Evolutionary conservation across 2,797 vertebrate genomes (phyloP).

Genomic region (Semaprochilodus insignis): DNA sequence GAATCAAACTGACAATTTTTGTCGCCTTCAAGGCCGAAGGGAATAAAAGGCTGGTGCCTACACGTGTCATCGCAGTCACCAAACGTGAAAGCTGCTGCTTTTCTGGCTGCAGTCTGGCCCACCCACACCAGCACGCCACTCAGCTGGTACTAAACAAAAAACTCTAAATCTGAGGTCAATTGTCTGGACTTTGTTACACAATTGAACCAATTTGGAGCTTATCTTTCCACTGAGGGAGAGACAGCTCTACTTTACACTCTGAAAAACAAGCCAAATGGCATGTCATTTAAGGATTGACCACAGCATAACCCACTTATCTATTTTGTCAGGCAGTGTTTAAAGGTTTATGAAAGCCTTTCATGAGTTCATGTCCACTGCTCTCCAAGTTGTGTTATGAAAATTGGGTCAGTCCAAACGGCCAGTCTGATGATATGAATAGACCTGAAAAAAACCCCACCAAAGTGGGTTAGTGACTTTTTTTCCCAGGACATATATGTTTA

Average conservation of each 20-base stretch:
- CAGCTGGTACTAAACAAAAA: conserved; percentile 44
- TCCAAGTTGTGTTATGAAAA: conserved; percentile 26
- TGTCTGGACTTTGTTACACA: conserved; percentile 66
- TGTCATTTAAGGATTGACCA: conserved; percentile 1
- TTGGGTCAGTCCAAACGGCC: conserved; percentile 22
- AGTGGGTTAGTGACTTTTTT: conserved; percentile 29
- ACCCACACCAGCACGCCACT: conserved; percentile 12
- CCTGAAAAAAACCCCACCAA: background rate
- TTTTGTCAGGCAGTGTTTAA: background rate
- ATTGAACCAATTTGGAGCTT: conserved; percentile 38
- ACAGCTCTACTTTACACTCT: background rate
- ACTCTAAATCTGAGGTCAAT: conserved; percentile 64
- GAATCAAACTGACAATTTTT: conserved; percentile 33
- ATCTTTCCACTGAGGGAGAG: conserved; percentile 44
- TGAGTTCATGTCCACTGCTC: conserved; percentile 17
- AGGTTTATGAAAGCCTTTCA: background rate
- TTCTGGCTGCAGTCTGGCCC: background rate
- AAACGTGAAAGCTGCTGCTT: background rate
- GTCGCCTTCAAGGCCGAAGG: background rate
- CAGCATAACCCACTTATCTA: conserved; percentile 21
- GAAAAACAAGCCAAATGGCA: background rate
- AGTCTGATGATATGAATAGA: conserved; percentile 32
- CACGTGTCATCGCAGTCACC: background rate
- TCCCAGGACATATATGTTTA: conserved; percentile 28
- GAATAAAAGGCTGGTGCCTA: background rate